A percentile compares a stretch with the other conserved stretches of the same genome.
These are phyloP conservation scores for Protosalanx chinensis DNA, from an alignment of 2,797 vertebrate species.

Conservation along the genomic window DNA sequence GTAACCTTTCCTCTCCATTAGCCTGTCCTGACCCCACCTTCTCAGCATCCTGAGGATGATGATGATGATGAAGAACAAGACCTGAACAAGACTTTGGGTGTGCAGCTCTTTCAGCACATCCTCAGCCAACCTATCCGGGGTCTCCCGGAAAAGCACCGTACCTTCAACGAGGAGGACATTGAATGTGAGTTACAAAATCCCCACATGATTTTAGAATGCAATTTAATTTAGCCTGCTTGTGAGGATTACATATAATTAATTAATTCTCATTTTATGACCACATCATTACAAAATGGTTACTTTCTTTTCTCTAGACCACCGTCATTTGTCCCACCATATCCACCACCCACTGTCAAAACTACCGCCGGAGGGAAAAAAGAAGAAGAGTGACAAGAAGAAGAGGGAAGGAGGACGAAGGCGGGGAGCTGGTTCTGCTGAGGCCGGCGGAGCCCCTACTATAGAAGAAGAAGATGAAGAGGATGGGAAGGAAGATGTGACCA, in stretches of 20 bases:
- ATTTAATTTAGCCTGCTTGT: no score
- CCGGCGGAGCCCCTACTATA: constrained; percentile 75
- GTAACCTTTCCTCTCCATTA: constrained; percentile 37
- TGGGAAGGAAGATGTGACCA: constrained; percentile 22
- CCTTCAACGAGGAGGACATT: constrained; percentile 91
- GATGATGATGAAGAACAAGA: constrained; percentile 82
- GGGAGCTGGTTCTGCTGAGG: constrained; percentile 43
- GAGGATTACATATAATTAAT: no score
- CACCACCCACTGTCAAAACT: constrained; percentile 90
- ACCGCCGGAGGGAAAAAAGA: constrained; percentile 73
- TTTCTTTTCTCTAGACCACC: constrained; percentile 76
- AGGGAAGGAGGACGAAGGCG: constrained; percentile 76
- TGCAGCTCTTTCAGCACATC: constrained; percentile 92
- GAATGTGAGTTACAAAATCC: constrained; percentile 72
- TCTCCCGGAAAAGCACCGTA: constrained; percentile 84
- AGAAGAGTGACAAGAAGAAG: constrained; percentile 72
- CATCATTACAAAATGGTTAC: neutral
- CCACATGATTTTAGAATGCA: neutral
- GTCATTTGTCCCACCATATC: constrained; percentile 92
- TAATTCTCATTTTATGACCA: neutral
- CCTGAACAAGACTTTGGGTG: constrained; percentile 86
- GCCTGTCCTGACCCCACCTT: constrained; percentile 63
- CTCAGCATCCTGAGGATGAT: constrained; percentile 58
- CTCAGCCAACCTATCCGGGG: constrained; percentile 73
- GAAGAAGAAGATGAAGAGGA: constrained; percentile 86